Conservation (phyloP, 1,140 invertebrate species). For the Drosophila nannoptera region DNA sequence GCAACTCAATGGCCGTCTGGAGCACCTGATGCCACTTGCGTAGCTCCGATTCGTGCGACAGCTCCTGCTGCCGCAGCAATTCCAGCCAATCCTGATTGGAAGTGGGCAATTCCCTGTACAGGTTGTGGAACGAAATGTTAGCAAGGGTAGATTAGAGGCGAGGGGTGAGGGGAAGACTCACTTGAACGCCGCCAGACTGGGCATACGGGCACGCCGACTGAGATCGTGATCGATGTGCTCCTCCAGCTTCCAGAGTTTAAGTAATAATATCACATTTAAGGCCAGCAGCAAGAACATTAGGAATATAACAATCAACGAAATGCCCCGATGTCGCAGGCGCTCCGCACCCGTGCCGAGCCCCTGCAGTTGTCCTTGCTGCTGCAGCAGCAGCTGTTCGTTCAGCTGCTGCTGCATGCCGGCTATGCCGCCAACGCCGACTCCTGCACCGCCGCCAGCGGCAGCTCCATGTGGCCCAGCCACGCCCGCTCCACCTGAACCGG, state of each 20-base stretch:
- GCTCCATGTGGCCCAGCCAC: slow-evolving; percentile 19
- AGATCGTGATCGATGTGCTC: slow-evolving; percentile 79
- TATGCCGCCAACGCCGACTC: slow-evolving; percentile 20
- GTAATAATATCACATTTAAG: slow-evolving; percentile 89
- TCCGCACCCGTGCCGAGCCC: slow-evolving; percentile 46
- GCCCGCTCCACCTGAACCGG: not conserved
- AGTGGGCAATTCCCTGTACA: slow-evolving; percentile 81
- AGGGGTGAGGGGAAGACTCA: slow-evolving; percentile 15
- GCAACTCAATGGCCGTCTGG: slow-evolving; percentile 83
- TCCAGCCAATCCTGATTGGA: slow-evolving; percentile 88
- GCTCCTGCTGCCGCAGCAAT: slow-evolving; percentile 87
- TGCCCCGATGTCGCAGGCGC: slow-evolving; percentile 64
- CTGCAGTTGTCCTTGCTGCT: slow-evolving; percentile 51
- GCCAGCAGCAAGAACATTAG: slow-evolving; percentile 84
- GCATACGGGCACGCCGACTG: slow-evolving; percentile 76
- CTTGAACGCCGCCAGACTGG: slow-evolving; percentile 66
- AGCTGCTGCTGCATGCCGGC: slow-evolving; percentile 6
- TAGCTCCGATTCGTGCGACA: slow-evolving; percentile 86
- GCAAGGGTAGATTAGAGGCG: not conserved
- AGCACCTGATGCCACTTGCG: slow-evolving; percentile 88
- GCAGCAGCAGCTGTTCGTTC: slow-evolving; percentile 38
- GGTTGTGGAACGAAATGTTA: slow-evolving; percentile 11
- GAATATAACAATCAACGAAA: slow-evolving; percentile 81
- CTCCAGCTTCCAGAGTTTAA: slow-evolving; percentile 89
- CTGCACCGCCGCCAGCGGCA: slow-evolving; percentile 14